phyloP scores from a whole-genome alignment of 2,113 vertebrate genomes.

The Cephalopterus ornatus region DNA sequence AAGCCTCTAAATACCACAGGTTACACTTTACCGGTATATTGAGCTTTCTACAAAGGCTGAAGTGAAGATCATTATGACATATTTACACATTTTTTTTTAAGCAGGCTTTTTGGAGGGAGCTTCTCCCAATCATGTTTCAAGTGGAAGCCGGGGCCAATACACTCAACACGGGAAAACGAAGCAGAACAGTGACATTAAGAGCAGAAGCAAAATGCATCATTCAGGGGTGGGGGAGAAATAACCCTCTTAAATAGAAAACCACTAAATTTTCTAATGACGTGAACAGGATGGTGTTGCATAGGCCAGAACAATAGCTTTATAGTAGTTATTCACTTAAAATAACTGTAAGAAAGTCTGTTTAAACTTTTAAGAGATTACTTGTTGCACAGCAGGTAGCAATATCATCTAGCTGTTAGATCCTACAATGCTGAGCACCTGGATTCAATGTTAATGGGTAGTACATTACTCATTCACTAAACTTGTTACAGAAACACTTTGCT shows the following conservation, averaged over 20 bases:
- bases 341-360: constrained; percentile 48
- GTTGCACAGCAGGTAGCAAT: background rate
- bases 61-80: background rate
- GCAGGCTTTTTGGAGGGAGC: background rate
- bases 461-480: background rate
- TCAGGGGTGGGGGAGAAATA: constrained; percentile 50
- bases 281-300: constrained; percentile 66
- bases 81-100: background rate
- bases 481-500: background rate
- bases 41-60: background rate
- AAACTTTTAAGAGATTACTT: constrained; percentile 32
- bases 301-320: constrained; percentile 65
- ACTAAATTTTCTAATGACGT: constrained; percentile 61
- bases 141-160: constrained; percentile 47
- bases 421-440: background rate
- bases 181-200: constrained; percentile 59
- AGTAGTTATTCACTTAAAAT: constrained; percentile 60
- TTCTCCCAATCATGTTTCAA: constrained; percentile 51
- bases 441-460: background rate
- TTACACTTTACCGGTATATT: background rate
- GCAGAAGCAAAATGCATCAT: constrained; percentile 50
- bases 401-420: background rate
- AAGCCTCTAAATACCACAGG: background rate
- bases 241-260: constrained; percentile 52
- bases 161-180: constrained; percentile 60